phyloP scores from a whole-genome alignment of 2,113 vertebrate genomes.

The Coptodon bakossiorum region DNA sequence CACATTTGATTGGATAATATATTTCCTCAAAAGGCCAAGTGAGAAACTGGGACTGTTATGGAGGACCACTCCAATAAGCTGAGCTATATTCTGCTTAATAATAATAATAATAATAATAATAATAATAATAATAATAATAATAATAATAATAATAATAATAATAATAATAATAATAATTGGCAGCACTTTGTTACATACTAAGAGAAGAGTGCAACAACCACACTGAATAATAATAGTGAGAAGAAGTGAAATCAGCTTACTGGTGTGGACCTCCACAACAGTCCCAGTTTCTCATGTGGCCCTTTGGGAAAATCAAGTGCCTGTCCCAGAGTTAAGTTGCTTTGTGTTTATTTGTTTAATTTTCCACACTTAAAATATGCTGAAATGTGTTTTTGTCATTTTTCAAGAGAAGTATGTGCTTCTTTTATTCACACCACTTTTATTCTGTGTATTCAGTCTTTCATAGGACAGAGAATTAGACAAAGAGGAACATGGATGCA shows the following conservation, averaged over 20 bases:
- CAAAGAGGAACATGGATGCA: background rate
- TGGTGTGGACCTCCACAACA: background rate
- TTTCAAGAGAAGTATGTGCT: accelerated
- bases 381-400: background rate
- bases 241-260: background rate
- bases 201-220: background rate
- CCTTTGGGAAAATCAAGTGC: background rate
- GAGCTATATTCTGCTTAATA: background rate
- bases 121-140: background rate
- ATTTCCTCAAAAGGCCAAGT: background rate
- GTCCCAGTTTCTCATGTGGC: background rate
- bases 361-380: background rate
- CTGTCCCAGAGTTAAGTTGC: accelerated
- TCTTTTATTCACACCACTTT: background rate
- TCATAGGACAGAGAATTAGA: background rate
- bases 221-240: background rate
- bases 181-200: background rate
- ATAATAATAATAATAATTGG: accelerated
- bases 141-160: background rate
- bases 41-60: accelerated
- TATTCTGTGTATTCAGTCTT: background rate
- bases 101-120: background rate
- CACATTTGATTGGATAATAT: background rate
- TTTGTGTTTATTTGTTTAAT: background rate
- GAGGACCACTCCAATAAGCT: background rate